These are phyloP conservation scores for Beaufortia kweichowensis DNA, from an alignment of 2,113 vertebrate genomes.

Conservation along the genomic window DNA sequence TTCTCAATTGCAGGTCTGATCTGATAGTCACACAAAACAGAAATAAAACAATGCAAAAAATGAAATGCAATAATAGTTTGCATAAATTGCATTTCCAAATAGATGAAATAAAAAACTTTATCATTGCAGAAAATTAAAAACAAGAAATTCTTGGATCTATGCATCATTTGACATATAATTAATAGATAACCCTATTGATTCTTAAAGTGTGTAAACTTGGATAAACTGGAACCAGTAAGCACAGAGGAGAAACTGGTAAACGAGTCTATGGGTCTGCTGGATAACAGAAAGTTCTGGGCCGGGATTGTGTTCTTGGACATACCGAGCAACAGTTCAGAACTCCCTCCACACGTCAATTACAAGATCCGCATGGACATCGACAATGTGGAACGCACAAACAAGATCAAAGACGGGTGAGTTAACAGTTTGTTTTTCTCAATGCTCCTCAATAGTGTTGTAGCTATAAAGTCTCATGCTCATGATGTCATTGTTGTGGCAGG, in stretches of 20 bases:
- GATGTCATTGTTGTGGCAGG: slow-evolving; percentile 65
- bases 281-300: slow-evolving; percentile 95
- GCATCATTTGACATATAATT: not conserved
- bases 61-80: too few species aligned
- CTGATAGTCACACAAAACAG: too few species aligned
- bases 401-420: slow-evolving; percentile 94
- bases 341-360: slow-evolving; percentile 87
- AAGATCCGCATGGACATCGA: slow-evolving; percentile 99
- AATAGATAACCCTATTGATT: slow-evolving; percentile 22
- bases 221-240: slow-evolving; percentile 89
- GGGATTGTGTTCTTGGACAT: slow-evolving; percentile 88
- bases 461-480: not conserved
- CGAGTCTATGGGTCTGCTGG: slow-evolving; percentile 86
- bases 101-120: too few species aligned
- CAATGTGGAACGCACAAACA: slow-evolving; percentile 97
- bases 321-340: slow-evolving; percentile 70
- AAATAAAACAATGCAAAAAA: too few species aligned
- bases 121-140: too few species aligned
- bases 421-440: not conserved
- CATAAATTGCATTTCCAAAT: too few species aligned
- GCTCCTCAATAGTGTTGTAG: not conserved
- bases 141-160: too few species aligned
- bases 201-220: slow-evolving; percentile 89
- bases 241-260: slow-evolving; percentile 86
- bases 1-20: too few species aligned